Base-by-base conservation (phyloP, 2,888 invertebrate species). In the Mythimna lalbum region DNA sequence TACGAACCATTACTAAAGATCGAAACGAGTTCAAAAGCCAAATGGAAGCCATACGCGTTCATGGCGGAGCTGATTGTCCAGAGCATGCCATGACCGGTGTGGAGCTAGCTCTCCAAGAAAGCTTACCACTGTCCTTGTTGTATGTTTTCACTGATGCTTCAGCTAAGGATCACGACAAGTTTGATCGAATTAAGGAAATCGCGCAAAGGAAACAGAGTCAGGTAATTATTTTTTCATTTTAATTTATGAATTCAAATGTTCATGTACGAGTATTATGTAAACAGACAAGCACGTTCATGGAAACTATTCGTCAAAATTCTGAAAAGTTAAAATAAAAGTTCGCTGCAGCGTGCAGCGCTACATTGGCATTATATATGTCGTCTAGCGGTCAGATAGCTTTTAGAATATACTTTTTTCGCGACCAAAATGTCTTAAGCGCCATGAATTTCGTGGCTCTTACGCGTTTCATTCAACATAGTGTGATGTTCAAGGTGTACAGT, bases 81-180 rank as follows among this genome's bases (percentile, higher is more conserved):
- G 95, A 94, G 79, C 83, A 87, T 80, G 69, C 92, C 0, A 87
- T 95, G 90, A 50, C 77, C 2, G 95, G 94, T 21, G 92, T 94
- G 6, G 87, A 91, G 73, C 33, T 77, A 9, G 94, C 85, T 0
- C 81, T 95, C 4, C 76, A 77, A 43, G 50, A 82, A 3, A 92
- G 93, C 69, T 76, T 88, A 9, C 89, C 91, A 0, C 81, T 86
- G 0, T 94, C 95, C 0, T 87, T 87, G 5, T 47, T 95, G 0
- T 94, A 92, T 67, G 92, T 94, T 0, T 93, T 93, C n/a, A 94
- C 94, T 12, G 94, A 95, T 63, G 94, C 94, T 0, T 84, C 91
- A 0, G 91, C 94, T 1, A 86, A 88, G 31, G 94, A 94, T 63
- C 65, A 82, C 9, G 0, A 2, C 0, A 71, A 73, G 31, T 86